These are phyloP conservation scores for Cephalopholis sonnerati DNA, from an alignment of 2,113 vertebrate species.

Conservation along the genomic window DNA sequence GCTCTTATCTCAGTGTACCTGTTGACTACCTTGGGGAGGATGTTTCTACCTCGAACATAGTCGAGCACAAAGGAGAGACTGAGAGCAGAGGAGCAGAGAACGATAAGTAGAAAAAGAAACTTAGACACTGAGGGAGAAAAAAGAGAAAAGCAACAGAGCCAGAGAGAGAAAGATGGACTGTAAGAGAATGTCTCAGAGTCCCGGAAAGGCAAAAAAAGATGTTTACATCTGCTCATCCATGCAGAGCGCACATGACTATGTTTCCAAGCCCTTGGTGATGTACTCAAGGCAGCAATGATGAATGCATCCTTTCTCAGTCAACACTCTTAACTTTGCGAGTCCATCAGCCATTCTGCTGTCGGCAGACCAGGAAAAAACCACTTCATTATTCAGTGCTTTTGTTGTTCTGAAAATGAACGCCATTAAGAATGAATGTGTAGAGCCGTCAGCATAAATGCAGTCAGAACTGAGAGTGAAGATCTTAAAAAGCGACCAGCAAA, in stretches of 20 bases:
- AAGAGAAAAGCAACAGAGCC: neutral
- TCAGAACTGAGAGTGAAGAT: constrained; percentile 39
- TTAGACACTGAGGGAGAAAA: neutral
- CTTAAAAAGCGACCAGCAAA: constrained; percentile 42
- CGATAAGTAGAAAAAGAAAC: constrained; percentile 1
- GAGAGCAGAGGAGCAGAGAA: neutral
- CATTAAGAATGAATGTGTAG: constrained; percentile 60
- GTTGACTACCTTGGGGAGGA: constrained; percentile 16
- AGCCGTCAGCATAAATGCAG: constrained; percentile 48
- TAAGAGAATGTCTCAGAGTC: constrained; percentile 22
- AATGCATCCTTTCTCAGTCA: constrained; percentile 47
- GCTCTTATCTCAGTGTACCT: constrained; percentile 20
- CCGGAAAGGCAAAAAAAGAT: constrained; percentile 19
- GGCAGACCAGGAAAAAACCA: constrained; percentile 38
- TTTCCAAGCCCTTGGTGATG: constrained; percentile 48
- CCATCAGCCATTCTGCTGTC: constrained; percentile 49
- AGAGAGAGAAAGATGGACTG: constrained; percentile 17
- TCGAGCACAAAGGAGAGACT: neutral
- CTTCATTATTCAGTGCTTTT: constrained; percentile 67
- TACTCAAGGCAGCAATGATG: constrained; percentile 48
- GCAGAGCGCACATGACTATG: constrained; percentile 46
- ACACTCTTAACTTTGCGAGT: constrained; percentile 49
- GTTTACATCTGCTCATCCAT: constrained; percentile 64
- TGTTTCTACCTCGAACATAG: constrained; percentile 29
- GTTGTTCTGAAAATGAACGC: constrained; percentile 61